Conservation (phyloP, 2,888 invertebrate species). For the Colletes collaris region DNA sequence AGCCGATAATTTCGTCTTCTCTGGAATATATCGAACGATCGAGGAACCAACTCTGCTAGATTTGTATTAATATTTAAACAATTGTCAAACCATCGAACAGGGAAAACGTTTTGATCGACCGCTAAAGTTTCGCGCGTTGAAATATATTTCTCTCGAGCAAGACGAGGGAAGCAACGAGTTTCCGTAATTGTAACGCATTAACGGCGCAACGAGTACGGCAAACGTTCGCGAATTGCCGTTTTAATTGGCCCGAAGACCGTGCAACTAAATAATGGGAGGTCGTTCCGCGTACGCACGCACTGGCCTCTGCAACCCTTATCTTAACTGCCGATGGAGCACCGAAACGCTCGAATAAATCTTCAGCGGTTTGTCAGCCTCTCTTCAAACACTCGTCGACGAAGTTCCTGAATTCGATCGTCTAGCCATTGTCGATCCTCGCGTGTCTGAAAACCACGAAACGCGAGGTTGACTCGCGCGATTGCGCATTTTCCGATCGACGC, state of each 20-base stretch:
- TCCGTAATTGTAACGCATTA: conserved; percentile 66
- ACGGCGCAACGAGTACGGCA: conserved; percentile 48
- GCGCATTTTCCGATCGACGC: conserved; percentile 42
- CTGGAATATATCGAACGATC: too few relatives aligned
- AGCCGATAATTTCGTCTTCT: too few relatives aligned
- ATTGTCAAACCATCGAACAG: too few relatives aligned
- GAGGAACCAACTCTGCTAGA: too few relatives aligned
- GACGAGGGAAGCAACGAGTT: too few relatives aligned
- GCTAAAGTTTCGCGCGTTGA: too few relatives aligned
- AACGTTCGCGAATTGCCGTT: conserved; percentile 68
- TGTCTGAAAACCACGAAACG: conserved; percentile 30
- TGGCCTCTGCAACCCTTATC: conserved; percentile 53
- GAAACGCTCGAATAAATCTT: conserved; percentile 52
- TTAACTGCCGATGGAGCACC: conserved; percentile 60
- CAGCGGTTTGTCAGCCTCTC: conserved; percentile 1
- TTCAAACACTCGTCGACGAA: conserved; percentile 31
- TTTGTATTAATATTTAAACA: too few relatives aligned
- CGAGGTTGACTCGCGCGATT: conserved; percentile 25
- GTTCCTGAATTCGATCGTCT: conserved; percentile 15
- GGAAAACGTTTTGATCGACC: too few relatives aligned
- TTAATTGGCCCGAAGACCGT: conserved; percentile 63
- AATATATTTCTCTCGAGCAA: too few relatives aligned
- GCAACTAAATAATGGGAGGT: conserved; percentile 49
- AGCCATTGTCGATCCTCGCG: conserved; percentile 28
- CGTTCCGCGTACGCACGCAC: conserved; percentile 17